Evolutionary conservation across 2,797 vertebrate genomes (phyloP), one percentile per base, ranked within the genome.

Genomic region (Synaphobranchus kaupii): DNA sequence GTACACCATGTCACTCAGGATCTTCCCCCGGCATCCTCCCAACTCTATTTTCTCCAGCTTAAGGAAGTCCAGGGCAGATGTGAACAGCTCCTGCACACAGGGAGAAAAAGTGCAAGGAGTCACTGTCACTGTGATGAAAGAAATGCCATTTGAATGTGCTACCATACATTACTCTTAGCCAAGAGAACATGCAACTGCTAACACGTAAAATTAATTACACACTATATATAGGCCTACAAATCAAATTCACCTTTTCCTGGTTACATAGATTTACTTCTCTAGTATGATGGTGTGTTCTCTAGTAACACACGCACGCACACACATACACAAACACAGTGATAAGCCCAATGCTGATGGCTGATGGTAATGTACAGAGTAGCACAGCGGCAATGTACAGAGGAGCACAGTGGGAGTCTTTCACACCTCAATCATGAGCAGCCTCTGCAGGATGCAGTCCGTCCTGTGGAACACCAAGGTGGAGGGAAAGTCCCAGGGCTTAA

Each of bases 1-100:
- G 84, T 94, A 93, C 86, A 95, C 91, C 93, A 96, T 95, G 87
- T 96, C 94, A 80, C 91, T 94, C 73, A 96, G 92, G 83, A 94
- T 92, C 91, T 96, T 96, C 86, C 95, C 95, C 91, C 93, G 93
- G 60, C 93, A 94, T 28, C 93, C 96, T 17, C 94, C 94, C 44
- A 95, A 90, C 83, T 92, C 96, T 84, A 93, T 90, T 90, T 96
- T 96, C 88, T 97, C 95, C 91, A 97, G 90, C 91, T 97, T 96
- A 88, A 97, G 89, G 93, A 96, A 94, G 86, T 96, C 95, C 87
- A 95, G 88, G 1, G 94, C 93, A 48, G 95, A 93, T 78, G 89
- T 93, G 92, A 97, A 97, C 92, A 98, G 63, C 88, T 94, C 93
- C 92, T 96, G 83, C 6, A 9, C 66, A 84, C 68, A 78, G 25